Evolutionary conservation across 2,888 invertebrate genomes (phyloP), one percentile per base, ranked within the genome.

Genomic region (Sicus ferrugineus): DNA sequence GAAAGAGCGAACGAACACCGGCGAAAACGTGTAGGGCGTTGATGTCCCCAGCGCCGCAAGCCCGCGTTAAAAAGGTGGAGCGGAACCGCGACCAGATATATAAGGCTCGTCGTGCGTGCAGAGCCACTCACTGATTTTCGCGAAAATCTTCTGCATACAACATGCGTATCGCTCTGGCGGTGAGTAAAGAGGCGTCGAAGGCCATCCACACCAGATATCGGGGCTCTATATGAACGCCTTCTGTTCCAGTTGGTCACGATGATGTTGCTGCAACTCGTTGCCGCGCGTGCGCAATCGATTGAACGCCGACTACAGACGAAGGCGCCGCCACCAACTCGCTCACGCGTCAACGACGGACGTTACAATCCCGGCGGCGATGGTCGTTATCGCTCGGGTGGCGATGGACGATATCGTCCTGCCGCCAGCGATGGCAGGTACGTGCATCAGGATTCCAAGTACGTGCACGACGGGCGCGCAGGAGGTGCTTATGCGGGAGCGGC

Each of bases 261-360:
- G 1, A 1, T 72, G 9, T 21, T 77, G 1, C 38, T 80, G 31
- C 48, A 67, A 74, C 58, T 74, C n/a, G 73, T 75, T 11, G 42
- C 69, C 2, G 75, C 68, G 2, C 68, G 73, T 58, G 81, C 79
- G 34, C 83, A 84, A 67, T 77, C 72, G 59, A 78, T 80, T 74
- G 89, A 89, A 0, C 83, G 85, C 62, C 89, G 88, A 77, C 86
- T 82, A 4, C 86, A 87, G 48, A 61, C 72, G 42, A 31, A 16
- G 2, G 9, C 68, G 3, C 46, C 68, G 11, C 72, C 69, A 3
- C 61, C 70, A 14, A 64, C 67, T 19, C 38, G 48, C 78, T 11
- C 76, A 72, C n/a, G 70, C 77, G 23, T 80, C 84, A 70, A 66
- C 52, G 81, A 79, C 70, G 84, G 84, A 19, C 77, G 80, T 23